A percentile compares a stretch with the other conserved stretches of the same genome.
Conservation (phyloP, 2,888 invertebrate genomes). For the Volucella inflata region DNA sequence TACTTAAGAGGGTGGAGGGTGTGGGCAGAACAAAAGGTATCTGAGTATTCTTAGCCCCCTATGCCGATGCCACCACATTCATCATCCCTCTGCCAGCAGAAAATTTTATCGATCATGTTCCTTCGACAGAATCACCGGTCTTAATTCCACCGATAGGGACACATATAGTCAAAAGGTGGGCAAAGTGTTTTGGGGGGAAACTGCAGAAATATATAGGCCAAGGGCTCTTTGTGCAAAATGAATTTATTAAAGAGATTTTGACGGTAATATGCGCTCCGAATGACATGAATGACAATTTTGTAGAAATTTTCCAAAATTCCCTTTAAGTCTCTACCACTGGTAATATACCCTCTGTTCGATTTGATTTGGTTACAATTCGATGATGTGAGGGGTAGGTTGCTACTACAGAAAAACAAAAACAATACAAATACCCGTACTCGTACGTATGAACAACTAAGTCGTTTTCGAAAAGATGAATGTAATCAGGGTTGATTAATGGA, state of each 20-base stretch:
- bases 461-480: constrained; percentile 54
- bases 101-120: constrained; percentile 56
- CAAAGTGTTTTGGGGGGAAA: background rate
- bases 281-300: constrained; percentile 72
- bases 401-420: background rate
- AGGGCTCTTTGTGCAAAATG: constrained; percentile 60
- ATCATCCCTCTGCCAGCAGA: constrained; percentile 23
- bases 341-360: constrained; percentile 16
- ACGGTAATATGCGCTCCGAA: constrained; percentile 69
- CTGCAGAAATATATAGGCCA: constrained; percentile 31
- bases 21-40: background rate
- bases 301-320: constrained; percentile 4
- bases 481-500: constrained; percentile 74
- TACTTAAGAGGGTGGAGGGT: background rate
- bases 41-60: constrained; percentile 12
- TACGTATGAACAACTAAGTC: constrained; percentile 9
- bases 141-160: constrained; percentile 1
- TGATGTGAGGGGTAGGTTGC: too few relatives aligned
- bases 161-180: too few relatives aligned
- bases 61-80: background rate
- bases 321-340: background rate
- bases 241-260: constrained; percentile 70
- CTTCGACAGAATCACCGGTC: constrained; percentile 16
- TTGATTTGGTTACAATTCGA: background rate
- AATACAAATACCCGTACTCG: constrained; percentile 4